These are phyloP conservation scores for Halichoeres trimaculatus DNA, from an alignment of 2,113 vertebrate genomes.

Conservation along the genomic window DNA sequence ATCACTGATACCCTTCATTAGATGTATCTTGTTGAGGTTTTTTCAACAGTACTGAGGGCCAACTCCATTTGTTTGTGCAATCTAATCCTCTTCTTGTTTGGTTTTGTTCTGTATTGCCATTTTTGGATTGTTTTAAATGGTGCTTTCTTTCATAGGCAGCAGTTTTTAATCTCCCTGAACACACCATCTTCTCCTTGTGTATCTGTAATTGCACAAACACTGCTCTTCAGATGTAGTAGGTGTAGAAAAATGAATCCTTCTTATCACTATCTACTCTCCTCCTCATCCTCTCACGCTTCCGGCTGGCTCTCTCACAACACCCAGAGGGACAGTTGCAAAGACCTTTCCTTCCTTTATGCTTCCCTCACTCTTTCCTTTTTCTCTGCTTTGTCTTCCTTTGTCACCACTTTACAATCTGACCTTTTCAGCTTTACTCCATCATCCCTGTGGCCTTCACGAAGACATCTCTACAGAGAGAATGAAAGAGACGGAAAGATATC, in stretches of 20 bases:
- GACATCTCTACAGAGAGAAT: too few species aligned
- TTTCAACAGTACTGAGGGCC: neutral
- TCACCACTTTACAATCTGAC: slow-evolving; percentile 24
- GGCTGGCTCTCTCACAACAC: slow-evolving; percentile 51
- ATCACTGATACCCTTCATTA: neutral
- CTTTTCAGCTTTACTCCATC: slow-evolving; percentile 22
- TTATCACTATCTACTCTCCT: slow-evolving; percentile 40
- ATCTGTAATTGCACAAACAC: slow-evolving; percentile 14
- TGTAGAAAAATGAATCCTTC: slow-evolving; percentile 49
- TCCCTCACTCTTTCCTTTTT: slow-evolving; percentile 30
- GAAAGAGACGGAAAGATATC: neutral
- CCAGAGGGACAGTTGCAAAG: slow-evolving; percentile 36
- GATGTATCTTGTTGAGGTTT: neutral
- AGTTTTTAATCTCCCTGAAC: neutral
- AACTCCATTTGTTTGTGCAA: neutral
- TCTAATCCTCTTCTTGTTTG: neutral
- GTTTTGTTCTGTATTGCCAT: neutral
- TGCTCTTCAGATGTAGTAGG: slow-evolving; percentile 28
- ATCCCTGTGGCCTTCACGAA: slow-evolving; percentile 3
- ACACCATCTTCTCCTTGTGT: neutral
- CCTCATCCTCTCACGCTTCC: slow-evolving; percentile 34
- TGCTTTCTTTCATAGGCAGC: neutral
- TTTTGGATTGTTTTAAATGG: slow-evolving; percentile 2
- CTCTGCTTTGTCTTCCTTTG: slow-evolving; percentile 24
- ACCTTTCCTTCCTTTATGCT: slow-evolving; percentile 20